Base-by-base conservation (phyloP, 2,113 vertebrate genomes). In the Hippocampus comes region DNA sequence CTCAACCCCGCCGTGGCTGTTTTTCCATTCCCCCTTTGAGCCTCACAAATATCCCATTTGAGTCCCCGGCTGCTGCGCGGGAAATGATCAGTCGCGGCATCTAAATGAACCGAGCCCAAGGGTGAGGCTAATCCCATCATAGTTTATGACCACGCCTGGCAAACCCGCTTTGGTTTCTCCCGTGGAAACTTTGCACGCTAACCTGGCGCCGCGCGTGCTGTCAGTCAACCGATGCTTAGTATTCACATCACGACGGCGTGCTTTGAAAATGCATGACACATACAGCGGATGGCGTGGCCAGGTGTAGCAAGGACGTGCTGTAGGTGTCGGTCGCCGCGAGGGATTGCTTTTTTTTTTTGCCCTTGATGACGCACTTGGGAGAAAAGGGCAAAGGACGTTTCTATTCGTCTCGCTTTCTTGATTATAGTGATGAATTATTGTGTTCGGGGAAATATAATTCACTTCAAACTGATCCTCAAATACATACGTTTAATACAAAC, bases 261-360 rank as follows among this genome's bases (percentile, higher is more conserved):
- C 85, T 84, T 90, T 85, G 84, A 82, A 86, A 90, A 90, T 85
- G 78, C 88, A 88, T 27, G 80, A 81, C 82, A 83, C 67, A 64
- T 46, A 25, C 23, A 6, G 34, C 20, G 61, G 59, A 38, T 41
- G 61, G 18, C 68, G 73, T 73, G 77, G 21, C 75, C 80, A 80
- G 38, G 42, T 77, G 81, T 55, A 84, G 67, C 85, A 88, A 88
- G 87, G 87, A 83, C 88, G 71, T 76, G 27, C 56, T 15, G 56
- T 25, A 79, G 81, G 84, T 82, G 84, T 78, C 77, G 82, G 78
- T 86, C 81, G 82, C 80, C 85, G 81, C 81, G 66, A 77, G 87
- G 84, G 87, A 90, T 71, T 67, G 81, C 84, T 85, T 81, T 79
- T 81, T 79, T 70, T 77, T 77, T 51, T 79, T 80, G 82, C 77